phyloP scores from a whole-genome alignment of 1,140 invertebrate species.

The Plutomurus gul region DNA sequence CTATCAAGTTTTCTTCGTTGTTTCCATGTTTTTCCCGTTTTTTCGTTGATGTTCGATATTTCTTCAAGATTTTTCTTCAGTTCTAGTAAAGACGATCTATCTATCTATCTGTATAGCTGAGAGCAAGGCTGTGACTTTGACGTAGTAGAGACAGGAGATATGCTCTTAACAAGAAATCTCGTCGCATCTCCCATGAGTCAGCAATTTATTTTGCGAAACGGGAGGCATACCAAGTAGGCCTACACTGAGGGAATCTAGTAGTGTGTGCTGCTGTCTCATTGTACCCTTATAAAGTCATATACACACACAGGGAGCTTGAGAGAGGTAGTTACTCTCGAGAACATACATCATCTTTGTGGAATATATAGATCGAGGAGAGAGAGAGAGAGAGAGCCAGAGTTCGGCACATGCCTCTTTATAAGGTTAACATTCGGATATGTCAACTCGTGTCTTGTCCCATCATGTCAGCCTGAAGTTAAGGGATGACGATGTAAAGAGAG shows the following conservation, averaged over 20 bases:
- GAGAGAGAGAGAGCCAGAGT: too few relatives aligned
- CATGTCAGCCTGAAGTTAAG: not conserved
- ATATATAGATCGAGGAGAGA: too few relatives aligned
- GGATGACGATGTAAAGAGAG: too few relatives aligned
- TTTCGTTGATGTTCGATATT: too few relatives aligned
- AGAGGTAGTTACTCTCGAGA: not conserved
- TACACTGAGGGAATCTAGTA: not conserved
- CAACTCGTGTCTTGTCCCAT: not conserved
- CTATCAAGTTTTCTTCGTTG: not conserved
- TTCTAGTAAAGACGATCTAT: too few relatives aligned
- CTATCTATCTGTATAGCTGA: too few relatives aligned
- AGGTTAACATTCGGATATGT: slow-evolving; percentile 21
- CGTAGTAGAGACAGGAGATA: slow-evolving; percentile 3
- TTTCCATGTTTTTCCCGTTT: not conserved
- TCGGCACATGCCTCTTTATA: slow-evolving; percentile 23
- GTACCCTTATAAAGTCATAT: too few relatives aligned
- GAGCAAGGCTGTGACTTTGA: slow-evolving; percentile 9
- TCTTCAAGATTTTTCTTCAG: not conserved
- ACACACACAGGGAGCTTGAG: not conserved
- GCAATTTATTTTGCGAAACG: slow-evolving; percentile 38
- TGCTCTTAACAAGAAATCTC: slow-evolving; percentile 15
- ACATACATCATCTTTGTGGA: slow-evolving; percentile 7
- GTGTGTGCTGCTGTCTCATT: not conserved
- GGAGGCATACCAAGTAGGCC: not conserved
- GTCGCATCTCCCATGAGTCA: slow-evolving; percentile 37